Percentiles rank a stretch among this genome's conserved stretches.
Conservation (phyloP, 2,113 vertebrate genomes). For the Haliaeetus leucogaster region DNA sequence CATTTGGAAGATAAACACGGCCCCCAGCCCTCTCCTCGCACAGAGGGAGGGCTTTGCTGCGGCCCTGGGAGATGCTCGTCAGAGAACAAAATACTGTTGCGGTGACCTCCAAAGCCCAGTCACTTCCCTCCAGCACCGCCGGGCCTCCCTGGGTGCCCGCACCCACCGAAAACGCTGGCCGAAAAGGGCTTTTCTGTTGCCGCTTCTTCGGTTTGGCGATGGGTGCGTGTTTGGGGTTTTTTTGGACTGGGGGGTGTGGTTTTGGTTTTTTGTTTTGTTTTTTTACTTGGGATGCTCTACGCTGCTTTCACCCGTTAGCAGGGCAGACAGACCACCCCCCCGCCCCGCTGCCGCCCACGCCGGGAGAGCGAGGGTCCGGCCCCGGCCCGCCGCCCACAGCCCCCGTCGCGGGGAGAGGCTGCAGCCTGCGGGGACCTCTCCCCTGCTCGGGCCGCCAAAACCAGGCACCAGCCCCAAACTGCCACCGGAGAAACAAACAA, state of each 20-base stretch:
- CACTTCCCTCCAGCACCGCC: fast-evolving
- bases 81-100: background rate
- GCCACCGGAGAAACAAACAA: background rate
- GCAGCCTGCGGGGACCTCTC: background rate
- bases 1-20: background rate
- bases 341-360: background rate
- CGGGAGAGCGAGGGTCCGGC: too few species aligned
- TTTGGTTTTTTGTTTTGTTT: too few species aligned
- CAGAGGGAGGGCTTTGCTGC: background rate
- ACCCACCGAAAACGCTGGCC: background rate
- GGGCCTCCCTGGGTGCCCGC: background rate
- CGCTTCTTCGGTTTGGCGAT: fast-evolving
- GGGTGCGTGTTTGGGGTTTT: fast-evolving
- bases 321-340: too few species aligned
- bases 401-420: background rate
- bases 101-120: fast-evolving
- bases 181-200: background rate
- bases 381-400: background rate
- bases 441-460: background rate
- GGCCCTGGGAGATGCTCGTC: background rate
- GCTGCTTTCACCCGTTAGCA: background rate
- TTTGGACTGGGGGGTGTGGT: fast-evolving
- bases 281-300: background rate
- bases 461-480: background rate
- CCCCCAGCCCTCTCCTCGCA: background rate